Base-by-base conservation (phyloP, 2,113 vertebrate species). In the Actenoides hombroni region DNA sequence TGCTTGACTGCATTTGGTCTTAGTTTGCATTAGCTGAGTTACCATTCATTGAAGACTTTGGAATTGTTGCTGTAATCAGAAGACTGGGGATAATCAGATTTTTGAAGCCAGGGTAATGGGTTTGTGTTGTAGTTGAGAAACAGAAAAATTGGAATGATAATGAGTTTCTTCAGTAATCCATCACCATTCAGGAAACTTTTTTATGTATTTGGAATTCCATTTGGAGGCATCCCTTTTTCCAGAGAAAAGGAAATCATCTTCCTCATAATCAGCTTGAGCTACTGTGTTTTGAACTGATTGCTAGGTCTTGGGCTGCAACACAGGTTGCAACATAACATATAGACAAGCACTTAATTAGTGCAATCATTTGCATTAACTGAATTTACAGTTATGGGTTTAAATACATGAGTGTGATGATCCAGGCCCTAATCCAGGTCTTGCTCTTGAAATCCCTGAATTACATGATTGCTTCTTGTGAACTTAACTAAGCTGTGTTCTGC, bases 61-160 rank as follows among this genome's bases (percentile, higher is more conserved):
- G 51, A 35, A 17, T 46, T 68, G 37, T 8, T 61, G 64, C 15
- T 63, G 15, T 67, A 11, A 28, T 39, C 6, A 3, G 19, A 73
- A 78, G 75, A 83, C 14, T 5, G 9, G 10, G 9, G 35, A 53
- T 39, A 60, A 13, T 7, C 3, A 6, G 6, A 14, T 10, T 54
- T 78, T 76, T 64, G 74, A 79, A 56, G 74, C 11, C 12, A 29
- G 19, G n/a, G 14, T 53, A 21, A 5, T 76, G 33, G 16, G 7
- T 44, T 37, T 67, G 21, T 31, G 49, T 37, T 73, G 10, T 42
- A 6, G 12, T 0, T 40, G 44, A 65, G 23, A 64, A 91, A n/a
- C 1, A 54, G 37, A 57, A 39, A 54, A 46, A 25, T 29, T 6
- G 11, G 0, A 3, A 8, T 10, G 13, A 20, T 12, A 16, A 0